Base-by-base conservation (phyloP, 2,113 vertebrate species). In the Tor tambroides region DNA sequence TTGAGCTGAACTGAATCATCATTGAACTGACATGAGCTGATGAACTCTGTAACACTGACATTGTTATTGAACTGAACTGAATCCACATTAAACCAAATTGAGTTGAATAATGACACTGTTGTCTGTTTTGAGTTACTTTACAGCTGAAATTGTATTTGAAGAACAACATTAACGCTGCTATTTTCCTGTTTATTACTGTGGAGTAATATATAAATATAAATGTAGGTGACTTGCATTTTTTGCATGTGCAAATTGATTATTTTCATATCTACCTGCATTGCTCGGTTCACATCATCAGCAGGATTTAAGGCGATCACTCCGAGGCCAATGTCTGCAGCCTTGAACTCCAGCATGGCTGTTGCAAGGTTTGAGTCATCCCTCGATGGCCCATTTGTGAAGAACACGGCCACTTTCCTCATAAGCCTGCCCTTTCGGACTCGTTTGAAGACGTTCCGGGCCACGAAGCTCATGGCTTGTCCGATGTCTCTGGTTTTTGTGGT, bases 391-490 rank as follows among this genome's bases (percentile, higher is more conserved):
- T 2, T 93, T 14, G 94, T 91, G 85, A 98, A 90, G 93, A 98
- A 96, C 0, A 98, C 49, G 0, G 96, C 97, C 85, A 97, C 94
- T 91, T 97, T 98, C 90, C 96, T 95, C 86, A 94, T 82, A 35
- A 96, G 89, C 32, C 89, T 6, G 2, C 96, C 96, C 0, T 92
- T 86, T 26, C 95, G 93, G 43, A 95, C 87, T 0, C 94, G 95
- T 65, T 97, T 99, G 90, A 98, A 96, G 56, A 94, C 86, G 8
- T 97, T 95, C 75, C 94, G 95, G 1, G 94, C 96, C 86, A 97
- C 95, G 19, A 95, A 97, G 85, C 88, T 94, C 97, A 98, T 96
- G 86, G 95, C 90, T 0, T 85, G 89, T 0, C 96, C 97, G 9
- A 97, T 94, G 1, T 95, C 89, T 1, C 96, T 92, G 2, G 0